Conservation (phyloP, 2,113 vertebrate species). For the Sigmodon hispidus region DNA sequence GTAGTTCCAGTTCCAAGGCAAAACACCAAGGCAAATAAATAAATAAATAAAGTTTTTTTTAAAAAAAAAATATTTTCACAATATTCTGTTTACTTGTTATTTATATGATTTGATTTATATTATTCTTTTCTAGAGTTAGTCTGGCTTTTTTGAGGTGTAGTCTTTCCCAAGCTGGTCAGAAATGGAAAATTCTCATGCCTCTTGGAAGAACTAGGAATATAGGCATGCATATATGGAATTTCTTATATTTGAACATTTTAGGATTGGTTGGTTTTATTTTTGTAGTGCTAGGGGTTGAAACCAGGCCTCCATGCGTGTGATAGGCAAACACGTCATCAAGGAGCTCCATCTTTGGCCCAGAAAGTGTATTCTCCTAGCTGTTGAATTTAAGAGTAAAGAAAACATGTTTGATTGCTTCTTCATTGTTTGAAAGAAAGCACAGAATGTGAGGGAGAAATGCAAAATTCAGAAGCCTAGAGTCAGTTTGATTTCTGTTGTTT, state of each 20-base stretch:
- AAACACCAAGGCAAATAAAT: too few relatives aligned
- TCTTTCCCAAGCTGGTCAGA: not conserved
- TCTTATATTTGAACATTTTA: not conserved
- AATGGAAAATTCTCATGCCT: not conserved
- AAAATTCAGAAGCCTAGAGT: not conserved
- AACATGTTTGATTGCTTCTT: conserved; percentile 11
- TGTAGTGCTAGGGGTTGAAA: not conserved
- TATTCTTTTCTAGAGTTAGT: conserved; percentile 21
- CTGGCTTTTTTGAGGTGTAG: not conserved
- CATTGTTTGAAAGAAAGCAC: conserved; percentile 15
- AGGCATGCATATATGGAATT: not conserved
- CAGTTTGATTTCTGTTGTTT: not conserved
- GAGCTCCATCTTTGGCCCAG: not conserved
- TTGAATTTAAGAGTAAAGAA: not conserved
- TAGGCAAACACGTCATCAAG: not conserved
- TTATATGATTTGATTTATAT: conserved; percentile 23
- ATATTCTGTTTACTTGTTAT: not conserved
- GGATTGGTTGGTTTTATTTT: not conserved
- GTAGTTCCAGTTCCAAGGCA: too few relatives aligned
- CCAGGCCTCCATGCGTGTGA: not conserved
- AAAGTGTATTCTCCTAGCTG: not conserved
- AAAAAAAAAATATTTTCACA: conserved; percentile 24
- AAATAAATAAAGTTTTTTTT: too few relatives aligned
- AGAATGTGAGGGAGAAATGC: not conserved
- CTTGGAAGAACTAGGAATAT: not conserved